Evolutionary conservation across 2,888 invertebrate genomes (phyloP).

Genomic region (Scaptomyza tumidula): DNA sequence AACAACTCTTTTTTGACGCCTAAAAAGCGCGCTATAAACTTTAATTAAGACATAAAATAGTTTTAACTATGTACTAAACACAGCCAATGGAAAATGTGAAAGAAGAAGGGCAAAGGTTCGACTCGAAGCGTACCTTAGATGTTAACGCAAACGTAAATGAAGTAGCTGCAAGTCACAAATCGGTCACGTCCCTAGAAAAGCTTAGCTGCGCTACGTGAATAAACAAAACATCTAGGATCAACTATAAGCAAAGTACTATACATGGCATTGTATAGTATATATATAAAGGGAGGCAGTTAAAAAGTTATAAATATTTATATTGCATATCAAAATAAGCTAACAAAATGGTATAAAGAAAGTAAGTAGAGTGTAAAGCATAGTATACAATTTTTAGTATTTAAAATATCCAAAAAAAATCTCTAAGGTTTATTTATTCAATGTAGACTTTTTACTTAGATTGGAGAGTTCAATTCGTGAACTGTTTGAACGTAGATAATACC

Average conservation of each 20-base stretch:
- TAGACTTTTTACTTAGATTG: not conserved
- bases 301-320: no score
- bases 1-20: conserved; percentile 73
- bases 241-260: no score
- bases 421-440: no score
- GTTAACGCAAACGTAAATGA: conserved; percentile 28
- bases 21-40: conserved; percentile 76
- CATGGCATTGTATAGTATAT: no score
- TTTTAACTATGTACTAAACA: conserved; percentile 72
- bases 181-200: conserved; percentile 42
- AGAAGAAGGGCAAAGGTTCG: conserved; percentile 53
- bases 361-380: no score
- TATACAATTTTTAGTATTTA: no score
- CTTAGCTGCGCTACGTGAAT: conserved; percentile 21
- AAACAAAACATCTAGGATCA: not conserved
- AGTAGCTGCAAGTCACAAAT: conserved; percentile 37
- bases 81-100: conserved; percentile 41
- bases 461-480: not conserved
- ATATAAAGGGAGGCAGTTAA: no score
- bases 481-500: not conserved
- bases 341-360: not conserved
- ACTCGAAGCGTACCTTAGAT: conserved; percentile 9
- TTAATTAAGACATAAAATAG: conserved; percentile 82
- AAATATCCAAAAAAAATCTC: no score
- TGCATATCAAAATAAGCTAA: no score